Evolutionary conservation across 2,113 vertebrate species (phyloP), one percentile per base, ranked within the genome.

Genomic region (Phylloscopus trochilus): DNA sequence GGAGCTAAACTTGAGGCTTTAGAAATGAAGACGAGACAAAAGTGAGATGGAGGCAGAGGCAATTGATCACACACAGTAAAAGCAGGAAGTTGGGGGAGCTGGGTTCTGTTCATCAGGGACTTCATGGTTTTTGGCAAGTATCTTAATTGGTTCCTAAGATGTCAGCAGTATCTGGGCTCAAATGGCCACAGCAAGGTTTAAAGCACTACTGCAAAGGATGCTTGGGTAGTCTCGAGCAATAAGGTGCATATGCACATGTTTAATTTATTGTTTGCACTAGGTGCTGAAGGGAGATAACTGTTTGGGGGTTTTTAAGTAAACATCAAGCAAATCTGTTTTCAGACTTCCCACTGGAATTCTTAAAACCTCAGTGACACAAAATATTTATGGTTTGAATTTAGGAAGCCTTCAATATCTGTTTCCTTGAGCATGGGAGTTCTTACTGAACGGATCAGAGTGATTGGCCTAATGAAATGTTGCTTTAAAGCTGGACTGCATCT

Each of bases 211-310:
- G 44, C 22, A 60, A 87, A 92, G 44, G 59, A 43, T 31, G 2
- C 27, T 66, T 41, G 37, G 33, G 41, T 41, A 31, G 13, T 60
- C 76, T 77, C 68, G 66, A 74, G 79, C 52, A 81, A 63, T 24
- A 53, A 83, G 33, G n/a, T 56, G 47, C 41, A 31, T 7, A 52
- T 2, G 41, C 5, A 18, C 22, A 77, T 81, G n/a, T 73, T 80
- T 93, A 86, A 96, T 96, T 95, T 58, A 95, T 80, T 80, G 37
- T 58, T 58, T 83, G 72, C 62, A 93, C 82, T 89, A 63, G 68
- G 26, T 74, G 51, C 72, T 74, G 80, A 93, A 89, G 51, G n/a
- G 37, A 92, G 51, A 83, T 9, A 62, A 53, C 28, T 53, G 27
- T 52, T 64, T 62, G 60, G 39, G 28, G 53, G 77, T 77, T 90